Conservation (phyloP, 35 echinoderm and acorn worm genomes). For the Apostichopus californicus region DNA sequence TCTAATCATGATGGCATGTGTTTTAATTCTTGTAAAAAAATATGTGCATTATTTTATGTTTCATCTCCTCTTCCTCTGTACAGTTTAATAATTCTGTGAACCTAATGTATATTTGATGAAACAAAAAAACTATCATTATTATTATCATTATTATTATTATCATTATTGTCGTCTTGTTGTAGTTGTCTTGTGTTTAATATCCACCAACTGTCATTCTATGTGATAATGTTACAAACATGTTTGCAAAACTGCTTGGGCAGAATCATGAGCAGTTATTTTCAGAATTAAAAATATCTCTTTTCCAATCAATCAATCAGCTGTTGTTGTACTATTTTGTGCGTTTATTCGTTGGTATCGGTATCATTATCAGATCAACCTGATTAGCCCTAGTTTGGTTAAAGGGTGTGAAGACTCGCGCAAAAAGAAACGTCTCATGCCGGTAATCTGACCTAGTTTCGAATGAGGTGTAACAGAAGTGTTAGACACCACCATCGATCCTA, state of each 20-base stretch:
- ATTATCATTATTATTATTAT: background rate
- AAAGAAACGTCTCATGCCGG: no score
- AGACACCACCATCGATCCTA: no score
- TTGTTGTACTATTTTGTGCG: no score
- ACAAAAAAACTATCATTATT: background rate
- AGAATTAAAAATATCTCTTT: background rate
- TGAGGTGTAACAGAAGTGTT: no score
- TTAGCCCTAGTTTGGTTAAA: no score
- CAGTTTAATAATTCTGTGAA: background rate
- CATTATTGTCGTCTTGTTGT: background rate
- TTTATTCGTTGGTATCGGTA: no score
- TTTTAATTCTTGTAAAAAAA: background rate
- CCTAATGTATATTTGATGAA: slow-evolving; percentile 1
- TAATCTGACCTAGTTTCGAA: no score
- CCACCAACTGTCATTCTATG: background rate
- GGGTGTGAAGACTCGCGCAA: no score
- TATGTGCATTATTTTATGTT: slow-evolving; percentile 1
- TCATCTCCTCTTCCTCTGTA: background rate
- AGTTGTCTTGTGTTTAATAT: background rate
- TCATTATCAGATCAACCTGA: no score
- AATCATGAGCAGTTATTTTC: background rate
- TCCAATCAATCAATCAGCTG: no score
- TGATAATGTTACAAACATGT: background rate
- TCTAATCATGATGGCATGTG: background rate
- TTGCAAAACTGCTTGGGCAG: background rate